Evolutionary conservation across 1,140 invertebrate species (phyloP), one percentile per base, ranked within the genome.

Genomic region (Drosophila tristis): DNA sequence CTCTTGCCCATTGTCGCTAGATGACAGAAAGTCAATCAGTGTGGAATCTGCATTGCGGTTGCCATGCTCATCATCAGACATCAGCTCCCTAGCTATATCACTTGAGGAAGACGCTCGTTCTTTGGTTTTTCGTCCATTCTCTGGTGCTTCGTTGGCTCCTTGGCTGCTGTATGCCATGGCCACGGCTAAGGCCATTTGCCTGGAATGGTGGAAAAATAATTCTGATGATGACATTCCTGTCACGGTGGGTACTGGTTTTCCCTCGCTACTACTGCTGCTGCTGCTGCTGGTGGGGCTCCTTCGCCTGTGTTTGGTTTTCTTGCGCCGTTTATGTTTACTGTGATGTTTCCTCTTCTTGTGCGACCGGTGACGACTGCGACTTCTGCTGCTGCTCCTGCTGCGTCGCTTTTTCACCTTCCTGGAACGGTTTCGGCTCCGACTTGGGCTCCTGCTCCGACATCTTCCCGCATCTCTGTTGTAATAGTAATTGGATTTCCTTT

Each of bases 51-150:
- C 7, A 0, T 20, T 20, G 2, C 54, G 11, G 13, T 62, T 20
- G 4, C 57, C 13, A 15, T 62, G 59, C 9, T 71, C 82, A 47
- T 58, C 78, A 47, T 86, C 82, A 5, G 82, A 87, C 78, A 81
- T 87, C 5, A 86, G 51, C 31, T 86, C 82, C 1, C 48, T 66
- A 0, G 78, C 39, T 53, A 86, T 86, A 62, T 86, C 82, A 77
- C 66, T 56, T 20, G 70, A 49, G 2, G 78, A 78, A 11, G 53
- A 63, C 13, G 56, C 25, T 5, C 15, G 13, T 29, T 60, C 16
- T 5, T 71, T 54, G 13, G 1, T 13, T 5, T 39, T 39, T 39
- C 11, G 11, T 39, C 35, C 35, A 11, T 39, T 39, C 11, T 13
- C 13, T 13, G 16, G 4, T 43, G 6, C 9, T 25, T 6, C 35